Base-by-base conservation (phyloP, 2,888 invertebrate species). In the Troides aeacus region DNA sequence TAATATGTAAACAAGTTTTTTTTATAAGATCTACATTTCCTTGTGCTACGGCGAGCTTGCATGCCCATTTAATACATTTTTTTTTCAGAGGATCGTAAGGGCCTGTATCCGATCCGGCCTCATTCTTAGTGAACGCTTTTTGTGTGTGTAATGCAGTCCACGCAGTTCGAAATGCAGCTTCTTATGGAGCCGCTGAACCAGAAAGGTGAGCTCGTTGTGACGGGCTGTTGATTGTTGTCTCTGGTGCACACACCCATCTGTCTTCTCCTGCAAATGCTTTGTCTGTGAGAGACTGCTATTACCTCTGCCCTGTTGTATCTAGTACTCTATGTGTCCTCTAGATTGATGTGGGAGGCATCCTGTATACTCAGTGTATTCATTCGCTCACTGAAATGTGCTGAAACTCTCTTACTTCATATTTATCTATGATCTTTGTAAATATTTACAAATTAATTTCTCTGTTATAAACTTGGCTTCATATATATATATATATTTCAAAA, bases 121-220 rank as follows among this genome's bases (percentile, higher is more conserved):
- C 84, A 82, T 88, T 84, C 85, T 81, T 89, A 89, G 90, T 86
- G 79, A 84, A 86, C 83, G 87, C 89, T 90, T 91, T 90, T 87
- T 87, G 83, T 90, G 86, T 90, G 80, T 85, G 81, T 75, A 77
- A 90, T 89, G 89, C 88, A 84, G 86, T 82, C 85, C 80, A 80
- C 80, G 76, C 86, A 83, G 83, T 78, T 81, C 81, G 84, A 81
- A 76, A 88, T 86, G 88, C 90, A 88, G 86, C 81, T 80, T 80
- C 77, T 86, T 77, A 79, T 85, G 85, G 91, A 91, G 86, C 84
- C 89, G 77, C 82, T 89, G 81, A 85, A 84, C 83, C 83, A 81
- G 85, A 91, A 90, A 91, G 91, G 91, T 92, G 91, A 90, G 88
- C 87, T 86, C 84, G 87, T 82, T 75, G 78, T 77, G 79, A 74